A percentile compares a stretch with the other conserved stretches of the same genome.
Conservation (phyloP, 2,797 vertebrate genomes). For the Moxostoma hubbsi region DNA sequence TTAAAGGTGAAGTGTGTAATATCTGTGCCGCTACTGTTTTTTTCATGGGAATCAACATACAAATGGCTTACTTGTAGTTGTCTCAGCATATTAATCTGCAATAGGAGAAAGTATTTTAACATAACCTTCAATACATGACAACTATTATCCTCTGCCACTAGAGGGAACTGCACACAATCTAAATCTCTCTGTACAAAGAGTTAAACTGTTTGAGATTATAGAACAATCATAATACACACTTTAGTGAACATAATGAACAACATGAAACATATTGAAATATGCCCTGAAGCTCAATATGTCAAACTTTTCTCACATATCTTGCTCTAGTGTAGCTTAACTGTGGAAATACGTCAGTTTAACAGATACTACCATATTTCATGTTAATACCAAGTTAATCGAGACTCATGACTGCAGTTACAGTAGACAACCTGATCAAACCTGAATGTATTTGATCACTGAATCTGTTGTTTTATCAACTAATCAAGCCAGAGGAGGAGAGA, state of each 20-base stretch:
- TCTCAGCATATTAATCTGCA: too few relatives aligned
- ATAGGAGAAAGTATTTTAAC: too few relatives aligned
- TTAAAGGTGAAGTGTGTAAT: too few relatives aligned
- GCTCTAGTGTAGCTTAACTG: not conserved
- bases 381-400: not conserved
- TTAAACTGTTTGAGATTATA: not conserved
- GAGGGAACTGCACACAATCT: slow-evolving; percentile 23
- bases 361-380: too few relatives aligned
- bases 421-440: slow-evolving; percentile 5
- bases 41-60: too few relatives aligned
- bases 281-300: not conserved
- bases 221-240: not conserved
- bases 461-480: slow-evolving; percentile 31
- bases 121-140: not conserved
- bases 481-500: slow-evolving; percentile 49
- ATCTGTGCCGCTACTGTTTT: too few relatives aligned
- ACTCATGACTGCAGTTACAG: not conserved
- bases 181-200: not conserved
- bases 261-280: not conserved
- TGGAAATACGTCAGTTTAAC: slow-evolving; percentile 1
- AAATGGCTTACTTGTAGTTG: too few relatives aligned
- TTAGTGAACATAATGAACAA: not conserved
- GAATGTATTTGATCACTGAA: slow-evolving; percentile 2
- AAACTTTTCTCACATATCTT: not conserved
- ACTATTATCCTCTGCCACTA: slow-evolving; percentile 10